phyloP scores from a whole-genome alignment of 2,113 vertebrate species.

The Alaudala cheleensis region DNA sequence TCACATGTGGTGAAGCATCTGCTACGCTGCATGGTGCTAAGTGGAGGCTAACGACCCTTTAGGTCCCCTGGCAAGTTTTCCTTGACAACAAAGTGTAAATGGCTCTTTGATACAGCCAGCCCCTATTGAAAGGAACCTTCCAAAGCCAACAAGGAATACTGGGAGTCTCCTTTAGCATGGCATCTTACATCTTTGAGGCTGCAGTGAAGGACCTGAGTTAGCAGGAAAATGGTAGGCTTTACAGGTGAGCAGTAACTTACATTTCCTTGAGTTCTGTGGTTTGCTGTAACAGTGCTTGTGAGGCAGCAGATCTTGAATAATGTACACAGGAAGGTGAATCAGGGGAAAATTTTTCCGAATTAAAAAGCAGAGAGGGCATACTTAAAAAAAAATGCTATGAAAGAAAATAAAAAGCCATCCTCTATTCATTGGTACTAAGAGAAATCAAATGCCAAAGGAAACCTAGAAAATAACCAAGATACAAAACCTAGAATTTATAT shows the following conservation, averaged over 20 bases:
- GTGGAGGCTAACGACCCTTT: constrained; percentile 45
- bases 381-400: background rate
- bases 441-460: background rate
- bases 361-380: background rate
- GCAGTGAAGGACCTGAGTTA: background rate
- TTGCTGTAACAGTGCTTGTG: background rate
- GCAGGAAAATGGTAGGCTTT: background rate
- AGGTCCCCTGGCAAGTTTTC: constrained; percentile 22
- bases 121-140: constrained; percentile 12
- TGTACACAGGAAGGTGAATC: background rate
- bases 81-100: constrained; percentile 46
- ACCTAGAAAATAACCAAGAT: background rate
- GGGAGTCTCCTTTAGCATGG: background rate
- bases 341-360: background rate
- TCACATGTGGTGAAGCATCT: constrained; percentile 40
- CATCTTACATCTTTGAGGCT: background rate
- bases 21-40: constrained; percentile 16
- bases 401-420: background rate
- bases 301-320: background rate
- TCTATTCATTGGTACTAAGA: background rate
- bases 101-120: constrained; percentile 39
- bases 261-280: background rate
- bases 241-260: background rate
- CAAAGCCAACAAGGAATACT: background rate
- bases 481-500: background rate